Conservation (phyloP, 1,140 invertebrate species). For the Magallana gigas region DNA sequence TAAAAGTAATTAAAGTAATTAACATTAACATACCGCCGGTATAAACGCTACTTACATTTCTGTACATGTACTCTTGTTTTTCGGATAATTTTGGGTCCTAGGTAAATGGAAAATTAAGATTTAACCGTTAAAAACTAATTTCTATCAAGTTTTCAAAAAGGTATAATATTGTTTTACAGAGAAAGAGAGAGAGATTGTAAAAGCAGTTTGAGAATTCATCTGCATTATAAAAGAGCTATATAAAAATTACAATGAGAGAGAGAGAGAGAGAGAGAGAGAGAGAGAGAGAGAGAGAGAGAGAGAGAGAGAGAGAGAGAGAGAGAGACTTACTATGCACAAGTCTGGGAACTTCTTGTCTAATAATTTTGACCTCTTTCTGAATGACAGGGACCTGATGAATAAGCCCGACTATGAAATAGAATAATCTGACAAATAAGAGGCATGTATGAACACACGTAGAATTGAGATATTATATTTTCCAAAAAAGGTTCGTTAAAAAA, state of each 20-base stretch:
- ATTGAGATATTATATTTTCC: too few species aligned
- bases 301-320: not conserved
- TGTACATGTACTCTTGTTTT: slow-evolving; percentile 4
- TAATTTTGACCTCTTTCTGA: not conserved
- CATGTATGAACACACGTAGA: too few species aligned
- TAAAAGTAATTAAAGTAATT: too few species aligned
- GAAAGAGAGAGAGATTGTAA: not conserved
- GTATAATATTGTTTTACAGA: too few species aligned
- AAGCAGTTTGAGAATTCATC: too few species aligned
- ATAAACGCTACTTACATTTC: slow-evolving; percentile 10
- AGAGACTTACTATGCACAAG: slow-evolving; percentile 10
- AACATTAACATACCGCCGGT: too few species aligned
- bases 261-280: not conserved
- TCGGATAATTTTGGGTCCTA: slow-evolving; percentile 33
- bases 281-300: not conserved
- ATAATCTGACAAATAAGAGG: not conserved
- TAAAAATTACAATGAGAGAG: not conserved
- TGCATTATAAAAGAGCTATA: too few species aligned
- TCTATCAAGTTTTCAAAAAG: not conserved
- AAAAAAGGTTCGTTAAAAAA: too few species aligned
- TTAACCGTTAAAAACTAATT: not conserved
- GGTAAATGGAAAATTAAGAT: not conserved
- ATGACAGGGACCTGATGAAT: slow-evolving; percentile 5
- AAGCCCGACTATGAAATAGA: not conserved
- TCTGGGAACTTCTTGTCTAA: not conserved